Percentiles rank a stretch among this genome's conserved stretches.
Evolutionary conservation across 2,888 invertebrate species (phyloP).

Genomic region (Ochropleura leucogaster): DNA sequence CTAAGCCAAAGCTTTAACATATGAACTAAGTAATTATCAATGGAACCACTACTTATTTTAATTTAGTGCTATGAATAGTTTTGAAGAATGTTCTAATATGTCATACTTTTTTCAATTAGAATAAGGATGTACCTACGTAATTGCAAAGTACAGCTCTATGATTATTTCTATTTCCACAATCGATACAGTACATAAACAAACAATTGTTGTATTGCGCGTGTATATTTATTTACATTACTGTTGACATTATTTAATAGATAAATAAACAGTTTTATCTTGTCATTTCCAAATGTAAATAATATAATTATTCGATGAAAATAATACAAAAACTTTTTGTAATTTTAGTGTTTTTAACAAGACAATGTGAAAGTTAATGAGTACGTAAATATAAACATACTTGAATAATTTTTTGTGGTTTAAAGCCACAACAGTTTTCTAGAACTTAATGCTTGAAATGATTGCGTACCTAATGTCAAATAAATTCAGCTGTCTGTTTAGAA

Average conservation of each 20-base stretch:
- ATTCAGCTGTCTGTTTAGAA: constrained; percentile 21
- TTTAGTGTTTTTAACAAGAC: constrained; percentile 18
- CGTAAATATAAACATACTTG: constrained; percentile 6
- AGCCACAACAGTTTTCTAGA: constrained; percentile 76
- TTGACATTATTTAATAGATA: constrained; percentile 16
- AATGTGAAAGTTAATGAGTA: constrained; percentile 38
- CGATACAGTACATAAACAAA: constrained; percentile 31
- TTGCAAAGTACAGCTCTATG: constrained; percentile 1
- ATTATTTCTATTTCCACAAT: constrained; percentile 4
- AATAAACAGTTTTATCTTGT: constrained; percentile 6
- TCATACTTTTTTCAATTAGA: not conserved
- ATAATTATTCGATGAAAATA: not conserved
- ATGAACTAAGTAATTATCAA: constrained; percentile 19
- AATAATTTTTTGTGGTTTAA: constrained; percentile 73
- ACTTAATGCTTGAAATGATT: constrained; percentile 60
- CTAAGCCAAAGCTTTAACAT: constrained; percentile 16
- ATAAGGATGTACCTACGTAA: not conserved
- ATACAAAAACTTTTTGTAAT: not conserved
- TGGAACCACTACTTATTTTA: not conserved
- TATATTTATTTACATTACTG: not conserved
- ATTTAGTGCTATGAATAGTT: not conserved
- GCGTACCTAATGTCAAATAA: constrained; percentile 59
- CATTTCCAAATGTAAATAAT: not conserved
- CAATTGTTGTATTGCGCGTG: not conserved
- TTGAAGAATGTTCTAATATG: not conserved